Percentiles rank a stretch among this genome's conserved stretches.
phyloP scores from a whole-genome alignment of 2,113 vertebrate genomes.

The Sturnira hondurensis region DNA sequence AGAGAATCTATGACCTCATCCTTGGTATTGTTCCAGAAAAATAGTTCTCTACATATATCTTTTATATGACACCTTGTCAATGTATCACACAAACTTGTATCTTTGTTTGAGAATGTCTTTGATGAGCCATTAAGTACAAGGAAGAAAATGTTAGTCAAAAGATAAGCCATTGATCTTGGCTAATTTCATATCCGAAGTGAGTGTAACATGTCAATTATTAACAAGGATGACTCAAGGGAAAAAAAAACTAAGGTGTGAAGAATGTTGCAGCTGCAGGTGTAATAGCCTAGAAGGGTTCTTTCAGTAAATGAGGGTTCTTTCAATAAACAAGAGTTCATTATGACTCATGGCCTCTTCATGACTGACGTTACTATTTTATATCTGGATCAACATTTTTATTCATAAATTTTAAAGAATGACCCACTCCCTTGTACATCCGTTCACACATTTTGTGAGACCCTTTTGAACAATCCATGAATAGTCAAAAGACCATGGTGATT shows the following conservation, averaged over 20 bases:
- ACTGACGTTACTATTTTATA: background rate
- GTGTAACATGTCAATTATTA: slow-evolving; percentile 69
- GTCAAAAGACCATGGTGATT: background rate
- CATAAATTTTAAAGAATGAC: slow-evolving; percentile 18
- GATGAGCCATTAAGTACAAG: slow-evolving; percentile 45
- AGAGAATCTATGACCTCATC: slow-evolving; percentile 28
- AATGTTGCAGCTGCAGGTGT: slow-evolving; percentile 32
- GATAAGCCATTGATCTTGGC: slow-evolving; percentile 57
- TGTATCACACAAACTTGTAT: slow-evolving; percentile 45
- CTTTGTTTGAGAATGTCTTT: slow-evolving; percentile 68
- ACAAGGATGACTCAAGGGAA: slow-evolving; percentile 20
- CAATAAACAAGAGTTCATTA: background rate
- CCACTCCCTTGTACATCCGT: background rate
- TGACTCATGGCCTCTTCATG: background rate
- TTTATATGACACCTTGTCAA: slow-evolving; percentile 32
- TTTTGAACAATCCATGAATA: background rate
- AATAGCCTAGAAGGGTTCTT: background rate
- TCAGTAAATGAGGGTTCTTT: background rate
- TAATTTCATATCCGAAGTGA: slow-evolving; percentile 56
- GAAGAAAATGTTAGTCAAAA: slow-evolving; percentile 43
- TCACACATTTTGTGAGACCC: background rate
- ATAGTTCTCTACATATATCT: slow-evolving; percentile 32
- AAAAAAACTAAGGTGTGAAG: slow-evolving; percentile 50
- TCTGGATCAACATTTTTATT: background rate
- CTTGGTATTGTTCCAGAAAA: slow-evolving; percentile 47